Conservation (phyloP, 2,797 vertebrate species). For the Miichthys miiuy region DNA sequence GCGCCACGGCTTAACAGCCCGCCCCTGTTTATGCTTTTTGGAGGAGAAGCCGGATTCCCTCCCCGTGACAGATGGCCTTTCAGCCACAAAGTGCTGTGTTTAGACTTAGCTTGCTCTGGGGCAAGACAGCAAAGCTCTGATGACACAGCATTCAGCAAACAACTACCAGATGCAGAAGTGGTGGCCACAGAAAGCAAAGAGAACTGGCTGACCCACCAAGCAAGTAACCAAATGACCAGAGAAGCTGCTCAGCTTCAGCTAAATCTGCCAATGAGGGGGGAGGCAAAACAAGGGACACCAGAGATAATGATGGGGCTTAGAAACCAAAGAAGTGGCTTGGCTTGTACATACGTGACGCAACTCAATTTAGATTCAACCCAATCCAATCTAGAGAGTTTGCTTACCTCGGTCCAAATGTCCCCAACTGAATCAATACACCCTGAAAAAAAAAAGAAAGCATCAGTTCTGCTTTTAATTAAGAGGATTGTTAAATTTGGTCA, state of each 20-base stretch:
- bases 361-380: slow-evolving; percentile 72
- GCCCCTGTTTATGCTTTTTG: slow-evolving; percentile 87
- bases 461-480: slow-evolving; percentile 82
- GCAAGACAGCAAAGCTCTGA: slow-evolving; percentile 81
- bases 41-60: slow-evolving; percentile 84
- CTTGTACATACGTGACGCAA: slow-evolving; percentile 74
- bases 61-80: slow-evolving; percentile 86
- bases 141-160: slow-evolving; percentile 86
- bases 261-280: slow-evolving; percentile 55
- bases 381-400: slow-evolving; percentile 67
- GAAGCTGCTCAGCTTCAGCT: slow-evolving; percentile 59
- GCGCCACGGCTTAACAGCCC: slow-evolving; percentile 80
- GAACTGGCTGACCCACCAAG: slow-evolving; percentile 74
- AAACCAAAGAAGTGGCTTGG: slow-evolving; percentile 73
- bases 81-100: slow-evolving; percentile 86
- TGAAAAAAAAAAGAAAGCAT: slow-evolving; percentile 52
- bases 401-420: slow-evolving; percentile 66
- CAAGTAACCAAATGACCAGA: slow-evolving; percentile 73
- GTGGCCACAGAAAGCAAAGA: slow-evolving; percentile 71
- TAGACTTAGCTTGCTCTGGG: slow-evolving; percentile 84
- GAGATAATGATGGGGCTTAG: slow-evolving; percentile 73
- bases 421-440: slow-evolving; percentile 69
- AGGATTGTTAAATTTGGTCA: slow-evolving; percentile 81
- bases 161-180: slow-evolving; percentile 80
- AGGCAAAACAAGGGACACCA: slow-evolving; percentile 65